phyloP scores from a whole-genome alignment of 2,797 vertebrate genomes.

The Xiphorhynchus erythropygius region DNA sequence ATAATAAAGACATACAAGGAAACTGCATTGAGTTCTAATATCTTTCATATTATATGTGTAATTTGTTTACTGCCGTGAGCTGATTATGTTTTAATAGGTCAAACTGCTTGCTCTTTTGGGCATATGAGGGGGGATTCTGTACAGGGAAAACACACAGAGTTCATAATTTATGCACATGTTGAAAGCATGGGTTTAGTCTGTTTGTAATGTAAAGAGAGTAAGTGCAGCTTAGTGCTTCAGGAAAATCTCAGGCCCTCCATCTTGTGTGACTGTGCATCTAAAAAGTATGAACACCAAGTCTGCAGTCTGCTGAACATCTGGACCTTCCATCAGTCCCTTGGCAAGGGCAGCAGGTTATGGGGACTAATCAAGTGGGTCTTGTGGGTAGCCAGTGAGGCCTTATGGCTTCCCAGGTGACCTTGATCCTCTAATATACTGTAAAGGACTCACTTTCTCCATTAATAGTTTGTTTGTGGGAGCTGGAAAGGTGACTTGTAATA shows the following conservation, averaged over 20 bases:
- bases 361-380: slow-evolving; percentile 60
- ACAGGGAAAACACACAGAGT: too few relatives aligned
- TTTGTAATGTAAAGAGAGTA: not conserved
- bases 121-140: too few relatives aligned
- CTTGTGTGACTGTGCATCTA: not conserved
- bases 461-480: slow-evolving; percentile 52
- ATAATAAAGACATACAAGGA: too few relatives aligned
- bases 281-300: slow-evolving; percentile 14
- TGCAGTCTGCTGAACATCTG: slow-evolving; percentile 29
- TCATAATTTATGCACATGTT: too few relatives aligned
- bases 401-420: slow-evolving; percentile 55
- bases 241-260: not conserved
- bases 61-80: too few relatives aligned
- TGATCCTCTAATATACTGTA: slow-evolving; percentile 16
- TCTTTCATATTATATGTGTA: too few relatives aligned
- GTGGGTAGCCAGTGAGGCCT: not conserved
- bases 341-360: slow-evolving; percentile 61
- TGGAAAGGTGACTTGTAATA: slow-evolving; percentile 61
- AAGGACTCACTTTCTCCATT: slow-evolving; percentile 48
- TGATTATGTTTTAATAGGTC: too few relatives aligned
- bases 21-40: too few relatives aligned
- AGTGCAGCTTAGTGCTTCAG: not conserved
- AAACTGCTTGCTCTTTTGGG: too few relatives aligned
- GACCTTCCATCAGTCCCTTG: slow-evolving; percentile 33
- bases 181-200: too few relatives aligned